Conservation (phyloP, 2,888 invertebrate genomes). For the Agriopis marginaria region DNA sequence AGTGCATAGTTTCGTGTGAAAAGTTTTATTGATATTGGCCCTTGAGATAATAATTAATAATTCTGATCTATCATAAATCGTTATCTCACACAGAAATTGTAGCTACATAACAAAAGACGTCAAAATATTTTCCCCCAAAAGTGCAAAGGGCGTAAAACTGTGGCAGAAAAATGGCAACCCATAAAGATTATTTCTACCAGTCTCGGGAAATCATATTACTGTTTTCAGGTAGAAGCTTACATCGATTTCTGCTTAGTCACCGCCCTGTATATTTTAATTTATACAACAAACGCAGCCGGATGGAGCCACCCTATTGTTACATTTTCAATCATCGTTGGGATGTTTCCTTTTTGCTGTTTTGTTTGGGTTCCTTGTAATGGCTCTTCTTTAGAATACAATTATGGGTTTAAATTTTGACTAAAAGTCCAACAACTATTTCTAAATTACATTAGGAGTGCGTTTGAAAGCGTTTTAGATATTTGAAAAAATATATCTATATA, state of each 20-base stretch:
- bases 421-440: no score
- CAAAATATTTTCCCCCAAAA: conserved; percentile 30
- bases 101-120: background rate
- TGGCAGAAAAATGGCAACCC: conserved; percentile 39
- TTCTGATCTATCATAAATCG: no score
- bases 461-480: no score
- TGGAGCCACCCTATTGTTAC: conserved; percentile 47
- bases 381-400: background rate
- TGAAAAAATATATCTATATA: no score
- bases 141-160: conserved; percentile 34
- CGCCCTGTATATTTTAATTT: conserved; percentile 49
- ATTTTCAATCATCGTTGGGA: conserved; percentile 46
- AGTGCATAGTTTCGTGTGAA: background rate
- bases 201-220: conserved; percentile 53
- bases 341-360: conserved; percentile 23
- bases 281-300: conserved; percentile 42
- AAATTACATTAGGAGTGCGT: no score
- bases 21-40: no score
- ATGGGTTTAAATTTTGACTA: no score
- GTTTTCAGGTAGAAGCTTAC: conserved; percentile 54
- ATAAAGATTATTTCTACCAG: conserved; percentile 44
- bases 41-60: no score
- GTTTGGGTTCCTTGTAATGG: background rate
- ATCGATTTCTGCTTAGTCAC: conserved; percentile 59
- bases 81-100: background rate